Evolutionary conservation across 2,888 invertebrate genomes (phyloP).

Genomic region (Idaea straminata): DNA sequence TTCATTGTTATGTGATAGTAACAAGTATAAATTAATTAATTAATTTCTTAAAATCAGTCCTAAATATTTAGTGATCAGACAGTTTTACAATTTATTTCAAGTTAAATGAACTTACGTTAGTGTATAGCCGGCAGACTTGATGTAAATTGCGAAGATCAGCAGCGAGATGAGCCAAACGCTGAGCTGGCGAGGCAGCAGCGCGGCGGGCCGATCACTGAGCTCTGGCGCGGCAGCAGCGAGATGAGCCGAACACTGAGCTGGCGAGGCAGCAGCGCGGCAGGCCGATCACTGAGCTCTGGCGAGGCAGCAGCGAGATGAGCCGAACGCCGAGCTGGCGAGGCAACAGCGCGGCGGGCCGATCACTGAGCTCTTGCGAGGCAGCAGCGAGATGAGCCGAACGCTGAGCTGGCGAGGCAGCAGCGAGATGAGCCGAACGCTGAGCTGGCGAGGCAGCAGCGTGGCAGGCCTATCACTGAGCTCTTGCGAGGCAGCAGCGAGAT

Average conservation of each 20-base stretch:
- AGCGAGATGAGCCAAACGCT: not conserved
- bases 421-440: not conserved
- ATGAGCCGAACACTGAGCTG: not conserved
- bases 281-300: not conserved
- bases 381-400: slow-evolving; percentile 5
- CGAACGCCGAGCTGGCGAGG: slow-evolving; percentile 6
- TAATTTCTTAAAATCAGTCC: too few relatives aligned
- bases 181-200: slow-evolving; percentile 10
- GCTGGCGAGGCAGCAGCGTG: slow-evolving; percentile 4
- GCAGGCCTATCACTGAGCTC: slow-evolving; percentile 4
- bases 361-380: slow-evolving; percentile 13
- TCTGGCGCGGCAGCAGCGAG: slow-evolving; percentile 9
- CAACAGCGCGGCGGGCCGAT: slow-evolving; percentile 4
- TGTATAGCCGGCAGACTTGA: not conserved
- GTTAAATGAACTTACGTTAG: not conserved
- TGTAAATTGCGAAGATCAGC: not conserved
- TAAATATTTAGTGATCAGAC: too few relatives aligned
- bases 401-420: slow-evolving; percentile 11
- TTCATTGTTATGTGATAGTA: too few relatives aligned
- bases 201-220: not conserved
- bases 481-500: slow-evolving; percentile 10
- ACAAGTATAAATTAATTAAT: too few relatives aligned
- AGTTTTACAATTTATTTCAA: not conserved
- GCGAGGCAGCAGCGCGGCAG: slow-evolving; percentile 3
- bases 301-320: slow-evolving; percentile 9